Conservation (phyloP, 2,113 vertebrate species). For the Erpornis zantholeuca region DNA sequence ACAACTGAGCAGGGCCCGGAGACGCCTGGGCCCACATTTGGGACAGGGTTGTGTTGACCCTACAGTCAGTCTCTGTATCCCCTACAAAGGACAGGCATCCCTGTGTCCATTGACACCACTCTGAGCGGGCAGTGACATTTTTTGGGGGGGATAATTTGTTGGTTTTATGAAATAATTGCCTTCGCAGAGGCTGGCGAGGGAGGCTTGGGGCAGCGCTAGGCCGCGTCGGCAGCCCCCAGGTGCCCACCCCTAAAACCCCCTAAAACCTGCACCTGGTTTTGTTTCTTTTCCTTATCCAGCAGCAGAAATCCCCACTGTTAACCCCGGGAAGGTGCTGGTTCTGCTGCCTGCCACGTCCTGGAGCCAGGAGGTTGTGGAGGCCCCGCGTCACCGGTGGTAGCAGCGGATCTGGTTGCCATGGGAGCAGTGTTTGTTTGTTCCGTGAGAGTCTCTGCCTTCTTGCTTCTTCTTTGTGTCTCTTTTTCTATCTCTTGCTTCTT, state of each 20-base stretch:
- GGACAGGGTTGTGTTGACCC: rapidly evolving
- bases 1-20: not conserved
- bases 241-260: not conserved
- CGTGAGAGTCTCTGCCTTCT: no score
- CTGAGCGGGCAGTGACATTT: rapidly evolving
- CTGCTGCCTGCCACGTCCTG: not conserved
- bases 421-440: no score
- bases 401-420: no score
- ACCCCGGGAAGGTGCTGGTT: rapidly evolving
- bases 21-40: rapidly evolving
- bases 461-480: no score
- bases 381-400: no score
- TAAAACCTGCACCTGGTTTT: not conserved
- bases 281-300: not conserved
- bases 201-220: rapidly evolving
- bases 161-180: not conserved
- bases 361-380: not conserved
- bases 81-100: not conserved
- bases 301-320: not conserved
- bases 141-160: not conserved
- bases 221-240: rapidly evolving
- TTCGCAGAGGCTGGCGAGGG: not conserved
- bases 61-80: rapidly evolving
- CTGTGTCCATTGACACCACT: rapidly evolving
- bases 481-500: no score